These are phyloP conservation scores for Dolichallabes microphthalmus DNA, from an alignment of 2,113 vertebrate species.

Conservation along the genomic window DNA sequence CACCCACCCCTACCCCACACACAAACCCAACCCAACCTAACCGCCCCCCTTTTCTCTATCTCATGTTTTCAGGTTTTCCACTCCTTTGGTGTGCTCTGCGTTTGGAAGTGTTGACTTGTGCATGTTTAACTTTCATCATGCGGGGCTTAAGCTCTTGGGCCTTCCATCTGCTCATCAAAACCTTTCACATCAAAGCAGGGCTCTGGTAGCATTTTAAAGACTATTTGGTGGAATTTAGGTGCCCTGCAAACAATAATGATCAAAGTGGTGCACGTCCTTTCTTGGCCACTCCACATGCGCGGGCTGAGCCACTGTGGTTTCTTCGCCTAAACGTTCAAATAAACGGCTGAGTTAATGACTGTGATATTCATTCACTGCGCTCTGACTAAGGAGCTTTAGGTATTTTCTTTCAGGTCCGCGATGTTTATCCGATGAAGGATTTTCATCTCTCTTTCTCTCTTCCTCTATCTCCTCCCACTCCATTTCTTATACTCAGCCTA, in stretches of 20 bases:
- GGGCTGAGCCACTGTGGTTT: conserved; percentile 31
- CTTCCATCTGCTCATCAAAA: conserved; percentile 56
- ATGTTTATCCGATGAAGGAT: not conserved
- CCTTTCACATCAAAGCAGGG: conserved; percentile 51
- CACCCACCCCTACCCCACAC: not conserved
- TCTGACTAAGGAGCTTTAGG: conserved; percentile 44
- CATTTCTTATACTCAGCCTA: conserved; percentile 18
- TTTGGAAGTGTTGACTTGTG: conserved; percentile 40
- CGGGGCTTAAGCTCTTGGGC: conserved; percentile 37
- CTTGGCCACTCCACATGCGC: conserved; percentile 38
- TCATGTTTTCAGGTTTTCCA: conserved; percentile 7
- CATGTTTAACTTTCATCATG: conserved; percentile 54
- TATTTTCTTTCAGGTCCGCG: conserved; percentile 43
- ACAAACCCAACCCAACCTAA: not conserved
- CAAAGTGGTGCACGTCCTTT: conserved; percentile 49
- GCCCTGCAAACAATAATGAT: conserved; percentile 56
- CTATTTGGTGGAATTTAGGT: conserved; percentile 47
- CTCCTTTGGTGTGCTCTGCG: conserved; percentile 30
- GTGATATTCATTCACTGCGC: conserved; percentile 34
- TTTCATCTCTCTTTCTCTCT: conserved; percentile 17
- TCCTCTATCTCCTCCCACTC: not conserved
- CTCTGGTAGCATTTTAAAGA: conserved; percentile 52
- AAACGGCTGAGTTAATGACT: conserved; percentile 39
- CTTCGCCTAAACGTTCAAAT: conserved; percentile 36
- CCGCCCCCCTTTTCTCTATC: not conserved